Base-by-base conservation (phyloP, 2,888 invertebrate genomes). In the Sycophila texana region DNA sequence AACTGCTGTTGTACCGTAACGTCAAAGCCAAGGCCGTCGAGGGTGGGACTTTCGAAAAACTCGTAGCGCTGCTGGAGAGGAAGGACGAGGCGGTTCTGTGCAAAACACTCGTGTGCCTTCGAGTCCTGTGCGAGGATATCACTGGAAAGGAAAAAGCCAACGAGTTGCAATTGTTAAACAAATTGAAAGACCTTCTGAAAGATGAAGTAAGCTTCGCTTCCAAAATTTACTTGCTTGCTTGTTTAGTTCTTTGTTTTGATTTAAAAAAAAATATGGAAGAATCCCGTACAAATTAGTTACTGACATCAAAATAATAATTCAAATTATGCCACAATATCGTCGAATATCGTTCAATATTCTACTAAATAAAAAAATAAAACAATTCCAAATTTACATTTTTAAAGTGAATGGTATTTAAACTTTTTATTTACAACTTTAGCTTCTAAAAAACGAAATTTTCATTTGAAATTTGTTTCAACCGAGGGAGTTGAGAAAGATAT, bases 21-120 rank as follows among this genome's bases (percentile, higher is more conserved):
- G 90, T 89, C 22, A 90, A 91, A 84, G 84, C 85, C 67, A 83
- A 88, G 30, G 91, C 90, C 2, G 83, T 91, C 47, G 86, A 90
- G 76, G 81, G 86, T 47, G 87, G 88, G n/a, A 89, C 85, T 30
- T 90, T 90, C 78, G 84, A 87, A 61, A 88, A 87, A 63, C 85
- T 91, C 84, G 79, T 87, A 51, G 77, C 82, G 12, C 82, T 91
- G 65, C 79, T 91, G 66, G 82, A 86, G n/a, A 85, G 82, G 70
- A 83, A 84, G 60, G 85, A 88, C 74, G 82, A 85, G 55, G 79
- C 74, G n/a, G 82, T 91, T 60, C 79, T 89, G 57, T 79, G 85
- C 3, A 84, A 83, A 66, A 84, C 89, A 22, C 84, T 91, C 13
- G 84, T 86, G 58, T 90, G 90, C 81, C 77, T 91, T 7, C 84